These are phyloP conservation scores for Gonatopus flavifemur DNA, from an alignment of 1,140 invertebrate genomes.

Conservation along the genomic window DNA sequence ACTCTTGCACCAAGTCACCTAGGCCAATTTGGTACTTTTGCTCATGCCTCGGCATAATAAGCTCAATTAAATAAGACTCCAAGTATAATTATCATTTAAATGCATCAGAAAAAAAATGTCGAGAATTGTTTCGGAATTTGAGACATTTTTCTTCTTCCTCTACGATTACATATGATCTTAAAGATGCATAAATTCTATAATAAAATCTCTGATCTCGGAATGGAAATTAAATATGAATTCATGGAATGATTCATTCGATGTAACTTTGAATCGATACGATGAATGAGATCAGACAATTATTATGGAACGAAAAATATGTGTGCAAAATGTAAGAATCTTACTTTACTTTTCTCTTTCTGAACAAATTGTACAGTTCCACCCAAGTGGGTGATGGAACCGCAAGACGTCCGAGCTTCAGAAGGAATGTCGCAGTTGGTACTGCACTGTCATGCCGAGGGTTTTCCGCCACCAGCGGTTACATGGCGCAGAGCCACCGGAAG, in stretches of 20 bases:
- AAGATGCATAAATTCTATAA: no score
- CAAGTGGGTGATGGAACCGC: conserved; percentile 86
- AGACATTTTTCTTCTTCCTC: no score
- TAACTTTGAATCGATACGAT: no score
- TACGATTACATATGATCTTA: no score
- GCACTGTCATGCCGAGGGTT: conserved; percentile 89
- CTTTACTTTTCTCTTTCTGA: background rate
- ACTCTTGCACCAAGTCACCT: conserved; percentile 31
- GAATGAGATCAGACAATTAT: no score
- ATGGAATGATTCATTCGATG: no score
- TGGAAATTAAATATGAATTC: no score
- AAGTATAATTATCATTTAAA: no score
- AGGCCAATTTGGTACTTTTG: conserved; percentile 18
- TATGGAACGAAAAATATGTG: no score
- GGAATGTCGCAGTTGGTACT: conserved; percentile 76
- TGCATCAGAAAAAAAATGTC: no score
- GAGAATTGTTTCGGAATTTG: no score
- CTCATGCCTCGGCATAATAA: conserved; percentile 34
- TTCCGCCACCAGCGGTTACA: conserved; percentile 82
- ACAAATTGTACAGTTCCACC: conserved; percentile 74
- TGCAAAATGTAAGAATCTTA: background rate
- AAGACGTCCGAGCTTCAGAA: conserved; percentile 82
- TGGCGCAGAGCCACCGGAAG: conserved; percentile 84
- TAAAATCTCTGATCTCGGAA: no score
- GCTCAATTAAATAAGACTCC: conserved; percentile 17